Percentiles rank a stretch among this genome's conserved stretches.
phyloP scores from a whole-genome alignment of 1,140 invertebrate genomes.

The Drosophila bocki region DNA sequence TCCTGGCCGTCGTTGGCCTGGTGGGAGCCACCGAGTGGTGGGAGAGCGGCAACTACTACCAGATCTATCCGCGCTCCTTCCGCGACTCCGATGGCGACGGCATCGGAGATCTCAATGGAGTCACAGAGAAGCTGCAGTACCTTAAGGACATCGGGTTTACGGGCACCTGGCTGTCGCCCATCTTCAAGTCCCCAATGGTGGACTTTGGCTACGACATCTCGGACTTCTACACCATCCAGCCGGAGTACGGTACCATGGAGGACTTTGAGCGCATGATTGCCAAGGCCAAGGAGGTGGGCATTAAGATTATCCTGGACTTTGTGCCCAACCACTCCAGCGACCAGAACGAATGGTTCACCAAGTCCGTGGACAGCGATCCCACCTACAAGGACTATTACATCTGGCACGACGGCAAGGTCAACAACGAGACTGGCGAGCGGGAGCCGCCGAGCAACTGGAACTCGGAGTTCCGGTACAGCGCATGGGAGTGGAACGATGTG shows the following conservation, averaged over 20 bases:
- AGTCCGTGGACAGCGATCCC: constrained; percentile 86
- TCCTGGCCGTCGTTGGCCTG: constrained; percentile 37
- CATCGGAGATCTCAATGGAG: constrained; percentile 89
- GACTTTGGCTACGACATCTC: constrained; percentile 92
- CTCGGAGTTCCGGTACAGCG: constrained; percentile 80
- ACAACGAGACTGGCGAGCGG: constrained; percentile 71
- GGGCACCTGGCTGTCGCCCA: constrained; percentile 90
- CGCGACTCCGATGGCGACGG: constrained; percentile 90
- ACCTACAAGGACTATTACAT: constrained; percentile 90
- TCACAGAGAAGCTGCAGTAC: constrained; percentile 86
- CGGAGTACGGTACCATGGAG: constrained; percentile 89
- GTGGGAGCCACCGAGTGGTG: constrained; percentile 88
- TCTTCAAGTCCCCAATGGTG: constrained; percentile 89
- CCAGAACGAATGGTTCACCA: constrained; percentile 90
- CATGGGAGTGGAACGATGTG: constrained; percentile 87
- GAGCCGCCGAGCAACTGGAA: constrained; percentile 87
- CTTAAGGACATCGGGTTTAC: constrained; percentile 87
- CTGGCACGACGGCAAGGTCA: constrained; percentile 87
- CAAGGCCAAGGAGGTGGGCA: constrained; percentile 86
- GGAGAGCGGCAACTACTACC: constrained; percentile 90
- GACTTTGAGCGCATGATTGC: constrained; percentile 89
- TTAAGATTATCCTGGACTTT: constrained; percentile 89
- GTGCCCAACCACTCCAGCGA: constrained; percentile 92
- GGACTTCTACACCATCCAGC: constrained; percentile 91
- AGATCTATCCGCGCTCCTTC: constrained; percentile 92